Base-by-base conservation (phyloP, 2,113 vertebrate genomes). In the Anoura caudifer region DNA sequence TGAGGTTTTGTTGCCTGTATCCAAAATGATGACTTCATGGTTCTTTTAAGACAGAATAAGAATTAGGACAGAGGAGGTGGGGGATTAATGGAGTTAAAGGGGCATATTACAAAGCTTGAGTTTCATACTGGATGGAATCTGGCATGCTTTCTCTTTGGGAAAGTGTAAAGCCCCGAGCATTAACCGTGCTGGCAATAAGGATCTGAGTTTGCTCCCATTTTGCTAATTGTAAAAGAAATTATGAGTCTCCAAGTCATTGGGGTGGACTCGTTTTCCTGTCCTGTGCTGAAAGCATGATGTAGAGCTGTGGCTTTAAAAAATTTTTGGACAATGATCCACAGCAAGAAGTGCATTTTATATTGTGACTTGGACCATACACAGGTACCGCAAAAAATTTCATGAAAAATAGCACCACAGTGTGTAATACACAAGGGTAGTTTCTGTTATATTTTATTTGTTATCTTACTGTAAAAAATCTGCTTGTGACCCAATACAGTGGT, bases 11-110 rank as follows among this genome's bases (percentile, higher is more conserved):
- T 97, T 95, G 89, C 26, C 75, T 77, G 69, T 41, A 87, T 93
- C 87, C 7, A 10, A 94, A 95, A 63, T 0, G 83, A 97, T 98
- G 97, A 97, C 93, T 87, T 97, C 95, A 97, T 95, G 79, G 70
- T 84, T 91, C 96, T 83, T 97, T 94, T 69, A 65, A 47, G 67
- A 41, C 17, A 2, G 88, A 94, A 65, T 73, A 88, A 90, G 70
- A 88, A 75, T 90, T 54, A 77, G 85, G 31, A 52, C 3, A 5
- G 77, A 80, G 73, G 90, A 86, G 43, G 81, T n/a, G 85, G 45
- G 31, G 73, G 67, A 73, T 95, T 87, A 52, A 69, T 65, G 31
- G 82, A 59, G 54, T 95, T 85, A 75, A 87, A 96, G 47, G 72
- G 47, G 56, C 36, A 72, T 7, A 24, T 79, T 82, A 24, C 36